These are phyloP conservation scores for Euschistus heros DNA, from an alignment of 1,140 invertebrate species.

Conservation along the genomic window DNA sequence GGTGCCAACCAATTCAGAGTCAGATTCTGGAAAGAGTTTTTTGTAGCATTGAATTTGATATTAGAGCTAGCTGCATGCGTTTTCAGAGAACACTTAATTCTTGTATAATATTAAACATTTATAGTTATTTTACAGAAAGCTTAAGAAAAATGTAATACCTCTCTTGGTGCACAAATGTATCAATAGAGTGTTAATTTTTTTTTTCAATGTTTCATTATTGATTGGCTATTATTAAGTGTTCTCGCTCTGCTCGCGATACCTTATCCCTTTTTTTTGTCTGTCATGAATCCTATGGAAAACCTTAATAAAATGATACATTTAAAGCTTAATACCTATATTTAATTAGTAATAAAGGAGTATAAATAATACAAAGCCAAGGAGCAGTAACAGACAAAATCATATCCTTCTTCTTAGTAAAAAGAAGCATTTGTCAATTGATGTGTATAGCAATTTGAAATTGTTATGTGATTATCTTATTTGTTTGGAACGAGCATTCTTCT, in stretches of 20 bases:
- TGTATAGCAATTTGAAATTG: too few relatives aligned
- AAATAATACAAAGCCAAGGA: neutral
- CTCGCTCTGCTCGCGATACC: constrained; percentile 1
- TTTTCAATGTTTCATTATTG: neutral
- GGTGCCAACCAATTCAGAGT: neutral
- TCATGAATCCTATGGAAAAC: neutral
- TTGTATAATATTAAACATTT: neutral
- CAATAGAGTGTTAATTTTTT: constrained; percentile 3
- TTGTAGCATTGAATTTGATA: constrained; percentile 3
- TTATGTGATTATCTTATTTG: too few relatives aligned
- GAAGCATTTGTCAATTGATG: constrained; percentile 3
- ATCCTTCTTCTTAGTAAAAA: neutral
- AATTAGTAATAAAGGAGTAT: too few relatives aligned
- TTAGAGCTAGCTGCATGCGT: constrained; percentile 4
- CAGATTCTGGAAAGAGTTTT: neutral
- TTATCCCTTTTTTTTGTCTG: neutral
- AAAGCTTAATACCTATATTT: too few relatives aligned
- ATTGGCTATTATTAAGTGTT: constrained; percentile 3
- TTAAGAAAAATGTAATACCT: neutral
- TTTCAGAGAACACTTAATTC: neutral
- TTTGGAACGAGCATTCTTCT: too few relatives aligned
- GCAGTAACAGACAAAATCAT: constrained; percentile 2
- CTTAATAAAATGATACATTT: too few relatives aligned
- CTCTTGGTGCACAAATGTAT: constrained; percentile 1
- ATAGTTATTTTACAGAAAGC: neutral